Evolutionary conservation across 2,888 invertebrate species (phyloP), one percentile per base, ranked within the genome.

Genomic region (Resseliella maxima): DNA sequence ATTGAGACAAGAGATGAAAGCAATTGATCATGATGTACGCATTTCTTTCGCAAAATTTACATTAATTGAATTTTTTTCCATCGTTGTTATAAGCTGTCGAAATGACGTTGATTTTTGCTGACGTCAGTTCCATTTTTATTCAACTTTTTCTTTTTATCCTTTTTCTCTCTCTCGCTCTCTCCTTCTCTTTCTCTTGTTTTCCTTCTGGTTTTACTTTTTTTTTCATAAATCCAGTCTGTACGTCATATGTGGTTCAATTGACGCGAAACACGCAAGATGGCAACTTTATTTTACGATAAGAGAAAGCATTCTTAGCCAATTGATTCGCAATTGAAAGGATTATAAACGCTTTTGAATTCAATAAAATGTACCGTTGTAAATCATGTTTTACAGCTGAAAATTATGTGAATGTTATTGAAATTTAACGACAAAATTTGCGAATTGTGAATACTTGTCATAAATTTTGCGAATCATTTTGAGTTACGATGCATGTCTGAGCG

Each of bases 121-220:
- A 72, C 72, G 72, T 72, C 72, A 72, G 18, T n/a, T 72, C n/a
- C 31, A 72, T 31, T 59, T 59, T 59, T 59, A 1, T 59, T 24
- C n/a, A 24, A 24, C 3, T 59, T 24, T 59, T 24, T 2, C 59
- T 15, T 50, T 50, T 8, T 2, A 18, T 50, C 18, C 18, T 8
- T n/a, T n/a, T n/a, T n/a, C n/a, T n/a, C n/a, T n/a, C n/a, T n/a
- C n/a, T n/a, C n/a, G n/a, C n/a, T n/a, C n/a, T n/a, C n/a, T n/a
- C n/a, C n/a, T n/a, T n/a, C n/a, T n/a, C n/a, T n/a, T n/a, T n/a
- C n/a, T n/a, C n/a, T n/a, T n/a, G n/a, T n/a, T n/a, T n/a, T n/a
- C n/a, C n/a, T n/a, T n/a, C n/a, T n/a, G n/a, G n/a, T n/a, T n/a
- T n/a, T n/a, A n/a, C n/a, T n/a, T n/a, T n/a, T n/a, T n/a, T n/a